phyloP scores from a whole-genome alignment of 35 echinoderm and acorn worm genomes.

The Ophiothrix spiculata region DNA sequence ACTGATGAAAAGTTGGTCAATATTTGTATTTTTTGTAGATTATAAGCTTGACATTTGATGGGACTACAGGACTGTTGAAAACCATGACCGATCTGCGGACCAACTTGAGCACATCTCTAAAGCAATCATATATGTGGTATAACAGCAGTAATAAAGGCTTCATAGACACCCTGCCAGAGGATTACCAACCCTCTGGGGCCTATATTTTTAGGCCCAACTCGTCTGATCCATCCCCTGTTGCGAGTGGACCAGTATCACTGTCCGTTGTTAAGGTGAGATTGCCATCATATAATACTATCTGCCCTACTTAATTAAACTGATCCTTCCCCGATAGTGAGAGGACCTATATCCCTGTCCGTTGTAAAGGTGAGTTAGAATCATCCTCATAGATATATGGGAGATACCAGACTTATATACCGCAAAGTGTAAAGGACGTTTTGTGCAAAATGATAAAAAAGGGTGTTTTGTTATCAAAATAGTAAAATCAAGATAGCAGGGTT shows the following conservation, averaged over 20 bases:
- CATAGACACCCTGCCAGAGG: neutral
- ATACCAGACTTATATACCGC: too few relatives aligned
- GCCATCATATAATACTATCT: too few relatives aligned
- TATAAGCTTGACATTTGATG: conserved; percentile 73
- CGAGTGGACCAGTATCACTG: conserved; percentile 38
- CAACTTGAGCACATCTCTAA: neutral
- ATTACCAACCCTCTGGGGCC: conserved; percentile 72
- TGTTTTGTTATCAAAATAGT: too few relatives aligned
- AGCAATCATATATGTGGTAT: neutral
- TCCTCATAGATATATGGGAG: too few relatives aligned
- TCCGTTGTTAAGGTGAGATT: conserved; percentile 63
- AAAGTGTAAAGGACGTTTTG: too few relatives aligned
- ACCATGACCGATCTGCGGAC: neutral
- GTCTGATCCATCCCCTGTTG: conserved; percentile 38
- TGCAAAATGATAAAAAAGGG: too few relatives aligned
- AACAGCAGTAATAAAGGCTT: neutral
- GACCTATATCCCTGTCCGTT: too few relatives aligned
- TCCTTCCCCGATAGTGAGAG: too few relatives aligned
- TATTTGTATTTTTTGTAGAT: conserved; percentile 51
- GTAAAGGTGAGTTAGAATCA: too few relatives aligned
- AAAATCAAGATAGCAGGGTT: too few relatives aligned
- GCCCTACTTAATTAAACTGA: too few relatives aligned
- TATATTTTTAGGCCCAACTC: conserved; percentile 89
- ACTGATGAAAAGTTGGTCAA: too few relatives aligned
- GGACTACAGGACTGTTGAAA: conserved; percentile 72